Conservation (phyloP, 30 jellyfish, hydroid and myxozoan species). For the Turritopsis dohrnii region DNA sequence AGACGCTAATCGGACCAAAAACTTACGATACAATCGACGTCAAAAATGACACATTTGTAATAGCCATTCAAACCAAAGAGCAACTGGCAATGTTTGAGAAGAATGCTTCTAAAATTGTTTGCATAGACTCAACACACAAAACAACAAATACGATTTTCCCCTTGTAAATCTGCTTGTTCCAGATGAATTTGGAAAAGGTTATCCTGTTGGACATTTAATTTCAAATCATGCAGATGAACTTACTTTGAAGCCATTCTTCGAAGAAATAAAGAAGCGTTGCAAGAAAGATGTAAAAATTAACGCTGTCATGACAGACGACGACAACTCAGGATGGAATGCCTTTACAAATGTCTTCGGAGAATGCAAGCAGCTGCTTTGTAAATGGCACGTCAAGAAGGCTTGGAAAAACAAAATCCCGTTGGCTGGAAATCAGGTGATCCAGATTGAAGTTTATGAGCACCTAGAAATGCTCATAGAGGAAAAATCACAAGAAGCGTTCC, state of each 20-base stretch:
- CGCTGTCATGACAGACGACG: too few relatives aligned
- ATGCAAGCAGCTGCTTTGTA: too few relatives aligned
- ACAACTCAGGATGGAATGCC: too few relatives aligned
- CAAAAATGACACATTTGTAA: neutral
- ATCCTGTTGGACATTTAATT: constrained; percentile 33
- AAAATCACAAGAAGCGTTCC: neutral
- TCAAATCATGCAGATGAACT: too few relatives aligned
- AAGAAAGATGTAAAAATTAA: too few relatives aligned
- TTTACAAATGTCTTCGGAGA: too few relatives aligned
- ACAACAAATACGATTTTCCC: constrained; percentile 22
- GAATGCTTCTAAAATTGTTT: constrained; percentile 22
- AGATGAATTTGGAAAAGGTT: constrained; percentile 27
- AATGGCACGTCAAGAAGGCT: too few relatives aligned
- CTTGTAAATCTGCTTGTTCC: constrained; percentile 31
- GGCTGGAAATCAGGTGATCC: too few relatives aligned
- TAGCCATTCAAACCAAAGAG: constrained; percentile 30
- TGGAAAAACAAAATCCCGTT: too few relatives aligned
- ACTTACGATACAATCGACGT: neutral
- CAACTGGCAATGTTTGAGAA: constrained; percentile 31
- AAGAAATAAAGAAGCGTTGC: too few relatives aligned
- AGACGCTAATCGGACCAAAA: constrained; percentile 30
- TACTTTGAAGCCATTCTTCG: too few relatives aligned
- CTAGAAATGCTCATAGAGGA: constrained; percentile 26
- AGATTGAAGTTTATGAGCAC: constrained; percentile 23
- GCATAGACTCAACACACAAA: constrained; percentile 29